Base-by-base conservation (phyloP, 2,797 vertebrate genomes). In the Mareca strepera region DNA sequence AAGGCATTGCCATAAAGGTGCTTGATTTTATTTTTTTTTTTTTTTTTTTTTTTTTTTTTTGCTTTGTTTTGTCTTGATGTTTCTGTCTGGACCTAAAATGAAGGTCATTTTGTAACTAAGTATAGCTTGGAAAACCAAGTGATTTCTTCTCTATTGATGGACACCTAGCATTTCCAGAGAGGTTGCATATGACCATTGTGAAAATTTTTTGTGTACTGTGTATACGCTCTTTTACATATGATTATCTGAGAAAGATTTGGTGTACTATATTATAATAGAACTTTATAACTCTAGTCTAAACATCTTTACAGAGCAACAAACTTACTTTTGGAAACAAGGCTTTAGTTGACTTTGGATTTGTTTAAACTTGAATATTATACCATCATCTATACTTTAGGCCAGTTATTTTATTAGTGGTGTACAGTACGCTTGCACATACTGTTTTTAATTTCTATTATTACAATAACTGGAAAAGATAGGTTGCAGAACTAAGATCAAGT, bases 211-310 rank as follows among this genome's bases (percentile, higher is more conserved):
- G 2, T 31, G 3, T 28, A 3, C 48, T 29, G 3, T 33, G 5
- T 13, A 20, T 37, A 5, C 22, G 11, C 5, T 64, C 7, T 29
- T 6, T 17, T 41, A 16, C 1, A 4, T 1, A 0, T 7, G 25
- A 41, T 26, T 74, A 18, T 33, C 20, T 43, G 39, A 60, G 1
- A 7, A 28, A 18, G 11, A 13, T 73, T 53, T 59, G 17, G 6
- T 28, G 12, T 22, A 6, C 7, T 46, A 0, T 41, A 1, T 20
- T 46, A 22, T 6, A 28, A 8, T 8, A n/a, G 6, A 6, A 20
- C 17, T 31, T 26, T 12, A 7, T 18, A 70, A 44, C 28, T 22
- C 13, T 6, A 28, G 6, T 9, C 8, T 29, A 17, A 58, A 39
- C 2, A 3, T 18, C 17, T 5, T 18, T 39, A 33, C 5, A 11